Evolutionary conservation across 2,888 invertebrate species (phyloP).

Genomic region (Spodoptera picta): DNA sequence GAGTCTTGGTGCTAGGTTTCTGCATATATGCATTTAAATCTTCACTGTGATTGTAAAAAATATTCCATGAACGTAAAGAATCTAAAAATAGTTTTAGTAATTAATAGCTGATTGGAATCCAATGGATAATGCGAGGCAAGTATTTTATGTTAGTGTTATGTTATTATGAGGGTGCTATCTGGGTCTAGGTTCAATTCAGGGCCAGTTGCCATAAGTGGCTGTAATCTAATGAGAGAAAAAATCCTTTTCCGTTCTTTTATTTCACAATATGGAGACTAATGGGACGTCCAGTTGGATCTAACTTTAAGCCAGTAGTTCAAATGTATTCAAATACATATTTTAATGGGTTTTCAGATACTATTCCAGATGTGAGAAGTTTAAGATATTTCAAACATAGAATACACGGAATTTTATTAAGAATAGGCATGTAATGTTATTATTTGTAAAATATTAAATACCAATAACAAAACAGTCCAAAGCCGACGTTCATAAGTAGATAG

Average conservation of each 20-base stretch:
- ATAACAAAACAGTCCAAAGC: constrained; percentile 17
- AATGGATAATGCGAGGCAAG: constrained; percentile 19
- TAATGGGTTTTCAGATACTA: too few relatives aligned
- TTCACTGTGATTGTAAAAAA: not conserved
- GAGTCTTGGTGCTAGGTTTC: too few relatives aligned
- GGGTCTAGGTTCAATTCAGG: constrained; percentile 53
- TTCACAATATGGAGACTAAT: not conserved
- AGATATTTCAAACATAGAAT: too few relatives aligned
- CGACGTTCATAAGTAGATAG: constrained; percentile 3
- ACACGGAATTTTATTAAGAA: too few relatives aligned
- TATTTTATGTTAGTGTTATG: constrained; percentile 29
- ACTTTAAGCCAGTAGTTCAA: too few relatives aligned
- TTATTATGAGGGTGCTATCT: constrained; percentile 50
- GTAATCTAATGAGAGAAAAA: constrained; percentile 36
- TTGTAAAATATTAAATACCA: too few relatives aligned
- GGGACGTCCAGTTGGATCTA: too few relatives aligned
- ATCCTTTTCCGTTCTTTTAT: constrained; percentile 13
- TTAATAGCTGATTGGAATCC: constrained; percentile 36
- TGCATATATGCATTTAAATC: too few relatives aligned
- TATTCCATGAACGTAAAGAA: not conserved
- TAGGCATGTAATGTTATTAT: too few relatives aligned
- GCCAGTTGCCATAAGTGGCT: constrained; percentile 31
- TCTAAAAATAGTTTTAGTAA: constrained; percentile 13
- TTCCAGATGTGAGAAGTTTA: too few relatives aligned
- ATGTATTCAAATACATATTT: too few relatives aligned